Conservation (phyloP, 2,888 invertebrate species). For the Amaurobius ferox region DNA sequence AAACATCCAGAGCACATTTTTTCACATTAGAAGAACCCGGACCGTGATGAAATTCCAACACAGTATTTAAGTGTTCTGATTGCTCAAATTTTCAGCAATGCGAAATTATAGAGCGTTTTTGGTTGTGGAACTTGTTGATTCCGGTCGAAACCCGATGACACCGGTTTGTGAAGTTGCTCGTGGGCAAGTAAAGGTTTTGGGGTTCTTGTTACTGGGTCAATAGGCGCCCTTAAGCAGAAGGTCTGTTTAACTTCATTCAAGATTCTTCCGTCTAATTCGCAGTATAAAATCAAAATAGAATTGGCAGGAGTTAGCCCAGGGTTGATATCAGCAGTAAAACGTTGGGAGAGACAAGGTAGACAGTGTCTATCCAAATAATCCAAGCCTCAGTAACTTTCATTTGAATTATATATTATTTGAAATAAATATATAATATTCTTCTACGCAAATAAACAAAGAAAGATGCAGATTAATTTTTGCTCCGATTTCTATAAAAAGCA, state of each 20-base stretch:
- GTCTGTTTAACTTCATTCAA: neutral
- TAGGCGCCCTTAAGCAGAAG: slow-evolving; percentile 36
- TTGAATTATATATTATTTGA: no score
- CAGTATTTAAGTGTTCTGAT: neutral
- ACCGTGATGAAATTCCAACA: no score
- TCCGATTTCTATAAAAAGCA: no score
- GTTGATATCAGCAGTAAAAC: no score
- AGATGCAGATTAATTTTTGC: no score
- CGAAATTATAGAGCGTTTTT: neutral
- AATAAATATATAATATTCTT: no score
- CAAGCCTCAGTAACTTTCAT: no score
- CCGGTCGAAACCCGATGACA: slow-evolving; percentile 8
- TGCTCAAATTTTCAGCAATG: neutral
- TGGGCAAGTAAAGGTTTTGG: slow-evolving; percentile 43
- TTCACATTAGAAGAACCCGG: neutral
- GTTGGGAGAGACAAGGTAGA: no score
- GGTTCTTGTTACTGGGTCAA: slow-evolving; percentile 62
- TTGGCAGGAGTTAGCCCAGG: no score
- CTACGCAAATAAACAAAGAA: no score
- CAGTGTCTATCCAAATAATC: no score
- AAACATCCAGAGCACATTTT: neutral
- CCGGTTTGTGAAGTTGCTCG: slow-evolving; percentile 44
- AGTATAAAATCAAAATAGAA: neutral
- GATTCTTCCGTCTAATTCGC: neutral
- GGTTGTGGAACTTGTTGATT: slow-evolving; percentile 22